Conservation (phyloP, 2,113 vertebrate species). For the Martes martes region DNA sequence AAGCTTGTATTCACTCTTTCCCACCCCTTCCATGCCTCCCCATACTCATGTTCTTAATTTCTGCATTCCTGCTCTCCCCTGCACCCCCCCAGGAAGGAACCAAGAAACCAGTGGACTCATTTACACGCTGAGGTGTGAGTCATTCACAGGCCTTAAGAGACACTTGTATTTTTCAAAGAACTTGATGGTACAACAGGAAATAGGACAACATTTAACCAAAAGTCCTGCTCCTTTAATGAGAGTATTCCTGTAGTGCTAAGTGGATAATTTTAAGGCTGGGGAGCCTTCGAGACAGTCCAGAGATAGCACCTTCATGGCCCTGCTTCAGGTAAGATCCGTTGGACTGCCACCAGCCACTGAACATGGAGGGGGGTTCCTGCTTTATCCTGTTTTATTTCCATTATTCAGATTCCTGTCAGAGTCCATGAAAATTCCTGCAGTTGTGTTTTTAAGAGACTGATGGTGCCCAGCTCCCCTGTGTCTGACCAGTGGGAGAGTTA, state of each 20-base stretch:
- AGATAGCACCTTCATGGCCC: not conserved
- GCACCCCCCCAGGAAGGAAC: not conserved
- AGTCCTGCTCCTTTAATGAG: not conserved
- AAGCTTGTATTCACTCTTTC: not conserved
- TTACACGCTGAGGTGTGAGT: not conserved
- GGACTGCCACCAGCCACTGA: not conserved
- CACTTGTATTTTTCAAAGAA: constrained; percentile 23
- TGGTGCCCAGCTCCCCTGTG: not conserved
- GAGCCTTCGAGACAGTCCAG: not conserved
- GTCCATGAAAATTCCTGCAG: not conserved
- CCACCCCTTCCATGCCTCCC: not conserved
- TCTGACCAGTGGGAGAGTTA: not conserved
- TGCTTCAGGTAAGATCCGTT: not conserved
- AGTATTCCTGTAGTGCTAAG: not conserved
- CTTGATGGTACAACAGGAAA: not conserved
- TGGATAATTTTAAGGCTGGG: not conserved
- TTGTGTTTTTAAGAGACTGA: not conserved
- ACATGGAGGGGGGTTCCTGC: not conserved
- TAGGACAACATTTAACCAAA: not conserved
- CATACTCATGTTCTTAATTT: not conserved
- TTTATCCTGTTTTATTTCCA: not conserved
- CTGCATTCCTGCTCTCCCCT: not conserved
- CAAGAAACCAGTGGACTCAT: not conserved
- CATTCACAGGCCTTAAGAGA: not conserved
- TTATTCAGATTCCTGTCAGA: not conserved